These are phyloP conservation scores for Brachypteracias leptosomus DNA, from an alignment of 2,113 vertebrate species.

Conservation along the genomic window DNA sequence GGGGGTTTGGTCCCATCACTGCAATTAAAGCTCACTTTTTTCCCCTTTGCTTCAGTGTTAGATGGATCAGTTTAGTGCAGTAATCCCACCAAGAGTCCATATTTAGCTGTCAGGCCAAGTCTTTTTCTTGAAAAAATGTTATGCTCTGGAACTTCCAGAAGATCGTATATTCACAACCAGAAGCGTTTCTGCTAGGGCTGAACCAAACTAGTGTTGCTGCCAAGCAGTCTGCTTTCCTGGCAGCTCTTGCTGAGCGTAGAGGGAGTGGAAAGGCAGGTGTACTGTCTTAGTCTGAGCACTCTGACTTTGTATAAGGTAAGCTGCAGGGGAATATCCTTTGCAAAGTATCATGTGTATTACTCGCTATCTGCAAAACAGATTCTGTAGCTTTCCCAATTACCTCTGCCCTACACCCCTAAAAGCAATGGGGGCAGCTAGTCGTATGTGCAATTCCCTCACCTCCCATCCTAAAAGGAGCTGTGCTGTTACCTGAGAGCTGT, in stretches of 20 bases:
- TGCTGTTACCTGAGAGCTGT: neutral
- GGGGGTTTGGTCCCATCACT: neutral
- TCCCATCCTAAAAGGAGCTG: neutral
- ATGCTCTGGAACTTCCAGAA: neutral
- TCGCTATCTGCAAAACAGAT: neutral
- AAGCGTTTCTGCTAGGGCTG: neutral
- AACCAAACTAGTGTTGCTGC: neutral
- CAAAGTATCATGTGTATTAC: neutral
- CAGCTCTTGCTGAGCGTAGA: neutral
- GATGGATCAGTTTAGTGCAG: neutral
- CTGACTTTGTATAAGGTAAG: neutral
- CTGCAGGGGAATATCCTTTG: neutral
- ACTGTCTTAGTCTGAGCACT: neutral
- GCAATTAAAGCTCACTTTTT: neutral
- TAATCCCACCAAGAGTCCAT: neutral
- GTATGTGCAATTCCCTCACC: neutral
- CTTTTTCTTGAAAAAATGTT: neutral
- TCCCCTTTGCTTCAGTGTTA: neutral
- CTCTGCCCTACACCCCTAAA: neutral
- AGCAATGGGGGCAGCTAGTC: neutral
- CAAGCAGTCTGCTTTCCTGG: neutral
- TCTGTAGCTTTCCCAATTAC: neutral
- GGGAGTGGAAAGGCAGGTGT: neutral
- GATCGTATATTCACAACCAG: neutral
- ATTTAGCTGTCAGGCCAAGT: neutral